These are phyloP conservation scores for Eumerus sabulonum DNA, from an alignment of 2,888 invertebrate species.

Conservation along the genomic window DNA sequence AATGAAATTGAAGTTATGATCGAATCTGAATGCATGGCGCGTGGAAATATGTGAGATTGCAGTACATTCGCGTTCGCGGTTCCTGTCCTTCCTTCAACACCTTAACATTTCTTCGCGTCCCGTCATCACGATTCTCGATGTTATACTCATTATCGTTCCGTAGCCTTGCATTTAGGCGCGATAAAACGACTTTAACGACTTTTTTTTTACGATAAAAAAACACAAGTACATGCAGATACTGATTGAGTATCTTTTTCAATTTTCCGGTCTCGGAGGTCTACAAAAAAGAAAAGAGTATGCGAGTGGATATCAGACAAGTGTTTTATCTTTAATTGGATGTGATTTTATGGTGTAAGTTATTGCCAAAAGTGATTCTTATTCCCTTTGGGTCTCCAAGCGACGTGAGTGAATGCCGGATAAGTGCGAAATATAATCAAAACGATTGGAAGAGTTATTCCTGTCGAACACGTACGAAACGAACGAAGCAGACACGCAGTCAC, in stretches of 20 bases:
- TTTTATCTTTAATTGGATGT: slow-evolving; percentile 46
- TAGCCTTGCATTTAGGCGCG: slow-evolving; percentile 46
- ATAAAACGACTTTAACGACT: slow-evolving; percentile 25
- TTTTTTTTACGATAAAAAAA: slow-evolving; percentile 28
- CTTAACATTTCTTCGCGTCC: too few species aligned
- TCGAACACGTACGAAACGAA: slow-evolving; percentile 42
- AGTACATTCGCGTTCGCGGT: slow-evolving; percentile 36
- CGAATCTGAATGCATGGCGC: slow-evolving; percentile 37
- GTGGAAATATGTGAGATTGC: slow-evolving; percentile 62
- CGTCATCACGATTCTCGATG: too few species aligned
- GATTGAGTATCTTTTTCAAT: slow-evolving; percentile 28
- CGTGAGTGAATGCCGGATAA: slow-evolving; percentile 12
- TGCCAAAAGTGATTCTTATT: slow-evolving; percentile 28
- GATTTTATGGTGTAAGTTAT: slow-evolving; percentile 27
- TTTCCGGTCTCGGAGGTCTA: neutral
- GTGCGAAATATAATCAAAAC: slow-evolving; percentile 42
- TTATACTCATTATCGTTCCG: too few species aligned
- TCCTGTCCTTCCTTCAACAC: slow-evolving; percentile 6
- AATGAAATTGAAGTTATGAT: too few species aligned
- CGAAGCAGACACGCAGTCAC: neutral
- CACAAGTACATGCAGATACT: slow-evolving; percentile 23
- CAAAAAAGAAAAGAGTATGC: slow-evolving; percentile 25
- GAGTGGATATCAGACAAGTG: slow-evolving; percentile 26
- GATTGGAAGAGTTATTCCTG: slow-evolving; percentile 34
- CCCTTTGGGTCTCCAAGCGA: neutral